A percentile compares a stretch with the other conserved stretches of the same genome.
Evolutionary conservation across 2,113 vertebrate genomes (phyloP).

Genomic region (Irena cyanogastra): DNA sequence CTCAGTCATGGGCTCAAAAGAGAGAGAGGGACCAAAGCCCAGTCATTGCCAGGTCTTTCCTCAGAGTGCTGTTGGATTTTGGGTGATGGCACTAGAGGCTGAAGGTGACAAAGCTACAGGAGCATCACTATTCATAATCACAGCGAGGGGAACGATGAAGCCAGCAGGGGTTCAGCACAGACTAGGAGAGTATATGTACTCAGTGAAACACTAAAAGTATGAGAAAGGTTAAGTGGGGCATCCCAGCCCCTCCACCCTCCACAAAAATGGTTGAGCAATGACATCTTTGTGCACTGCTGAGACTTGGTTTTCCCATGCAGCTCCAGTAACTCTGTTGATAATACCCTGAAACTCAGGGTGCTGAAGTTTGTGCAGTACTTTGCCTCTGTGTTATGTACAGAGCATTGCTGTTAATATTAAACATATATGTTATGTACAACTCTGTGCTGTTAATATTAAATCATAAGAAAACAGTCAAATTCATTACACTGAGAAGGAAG

Average conservation of each 20-base stretch:
- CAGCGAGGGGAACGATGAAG: rapidly evolving
- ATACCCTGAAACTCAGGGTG: neutral
- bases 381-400: neutral
- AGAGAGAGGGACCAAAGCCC: neutral
- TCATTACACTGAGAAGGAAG: neutral
- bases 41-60: neutral
- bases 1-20: neutral
- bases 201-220: neutral
- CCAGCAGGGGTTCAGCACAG: neutral
- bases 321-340: neutral
- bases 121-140: neutral
- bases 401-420: neutral
- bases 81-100: neutral
- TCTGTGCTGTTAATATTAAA: slow-evolving; percentile 40
- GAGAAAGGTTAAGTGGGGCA: neutral
- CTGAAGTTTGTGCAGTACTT: neutral
- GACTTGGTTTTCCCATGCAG: neutral
- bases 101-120: rapidly evolving
- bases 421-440: neutral
- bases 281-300: neutral
- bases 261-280: neutral
- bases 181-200: neutral
- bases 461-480: neutral
- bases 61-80: neutral
- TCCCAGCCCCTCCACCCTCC: neutral